Conservation (phyloP, 2,888 invertebrate species). For the Tricholauxania praeusta region DNA sequence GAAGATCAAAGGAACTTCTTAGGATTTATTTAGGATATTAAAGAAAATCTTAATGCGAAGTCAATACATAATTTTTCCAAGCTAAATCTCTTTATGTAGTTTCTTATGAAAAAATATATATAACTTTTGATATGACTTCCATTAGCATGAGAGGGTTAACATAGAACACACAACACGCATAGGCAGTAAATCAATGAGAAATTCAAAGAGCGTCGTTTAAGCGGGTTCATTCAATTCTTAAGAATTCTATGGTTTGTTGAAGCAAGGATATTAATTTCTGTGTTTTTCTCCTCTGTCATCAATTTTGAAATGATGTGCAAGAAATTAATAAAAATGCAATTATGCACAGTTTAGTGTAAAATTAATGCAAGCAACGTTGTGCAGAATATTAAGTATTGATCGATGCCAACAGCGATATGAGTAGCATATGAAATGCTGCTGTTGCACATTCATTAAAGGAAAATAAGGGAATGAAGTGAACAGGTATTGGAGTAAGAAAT, state of each 20-base stretch:
- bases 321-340: conserved; percentile 38
- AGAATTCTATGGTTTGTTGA: neutral
- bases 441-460: too few relatives aligned
- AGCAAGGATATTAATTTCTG: neutral
- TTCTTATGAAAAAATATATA: conserved; percentile 27
- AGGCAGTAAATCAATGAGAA: conserved; percentile 42
- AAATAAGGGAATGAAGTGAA: too few relatives aligned
- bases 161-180: conserved; percentile 22
- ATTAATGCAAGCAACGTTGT: conserved; percentile 18
- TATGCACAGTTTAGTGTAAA: conserved; percentile 35
- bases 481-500: too few relatives aligned
- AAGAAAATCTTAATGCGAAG: too few relatives aligned
- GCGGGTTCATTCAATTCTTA: too few relatives aligned
- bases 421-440: neutral
- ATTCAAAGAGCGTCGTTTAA: conserved; percentile 20
- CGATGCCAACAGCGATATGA: neutral
- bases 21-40: too few relatives aligned
- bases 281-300: neutral
- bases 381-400: conserved; percentile 23
- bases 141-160: conserved; percentile 17
- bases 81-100: neutral
- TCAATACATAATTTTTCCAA: too few relatives aligned
- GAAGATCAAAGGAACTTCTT: too few relatives aligned
- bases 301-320: conserved; percentile 18
- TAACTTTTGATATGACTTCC: neutral